Percentiles rank a stretch among this genome's conserved stretches.
phyloP scores from a whole-genome alignment of 1,140 invertebrate species.

The Bombus superbus region DNA sequence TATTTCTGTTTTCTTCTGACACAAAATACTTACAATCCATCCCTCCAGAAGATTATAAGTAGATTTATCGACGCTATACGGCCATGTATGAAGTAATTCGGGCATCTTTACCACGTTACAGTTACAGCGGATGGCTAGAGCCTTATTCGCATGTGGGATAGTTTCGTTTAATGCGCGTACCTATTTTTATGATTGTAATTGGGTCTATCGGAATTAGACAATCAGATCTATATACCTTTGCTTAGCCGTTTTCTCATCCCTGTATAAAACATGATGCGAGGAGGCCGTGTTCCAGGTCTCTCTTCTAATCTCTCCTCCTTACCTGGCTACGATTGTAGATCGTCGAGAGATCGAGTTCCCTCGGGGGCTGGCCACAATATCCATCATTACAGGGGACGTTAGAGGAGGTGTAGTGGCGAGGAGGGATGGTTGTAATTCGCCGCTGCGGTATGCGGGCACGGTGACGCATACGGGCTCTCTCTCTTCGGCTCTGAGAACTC shows the following conservation, averaged over 20 bases:
- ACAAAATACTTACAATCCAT: no score
- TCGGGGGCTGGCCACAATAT: constrained; percentile 54
- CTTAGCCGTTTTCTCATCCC: no score
- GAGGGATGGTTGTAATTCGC: constrained; percentile 47
- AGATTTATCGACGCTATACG: no score
- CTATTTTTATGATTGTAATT: no score
- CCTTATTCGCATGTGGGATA: no score
- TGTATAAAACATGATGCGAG: background rate
- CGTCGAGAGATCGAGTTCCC: constrained; percentile 16
- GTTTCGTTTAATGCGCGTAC: no score
- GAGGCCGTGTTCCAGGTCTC: background rate
- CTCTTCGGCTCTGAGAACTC: background rate
- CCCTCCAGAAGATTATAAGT: no score
- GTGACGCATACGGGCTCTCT: constrained; percentile 30
- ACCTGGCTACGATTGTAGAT: constrained; percentile 18
- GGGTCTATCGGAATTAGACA: no score
- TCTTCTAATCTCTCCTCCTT: constrained; percentile 16
- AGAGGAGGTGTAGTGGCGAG: background rate
- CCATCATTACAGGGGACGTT: constrained; percentile 27
- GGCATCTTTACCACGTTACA: rapidly evolving
- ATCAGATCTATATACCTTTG: no score
- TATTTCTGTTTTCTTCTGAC: no score
- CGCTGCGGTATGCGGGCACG: constrained; percentile 51
- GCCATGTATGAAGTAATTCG: no score
- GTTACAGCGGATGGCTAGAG: rapidly evolving